phyloP scores from a whole-genome alignment of 2,888 invertebrate species.

The Ellobium chinense region DNA sequence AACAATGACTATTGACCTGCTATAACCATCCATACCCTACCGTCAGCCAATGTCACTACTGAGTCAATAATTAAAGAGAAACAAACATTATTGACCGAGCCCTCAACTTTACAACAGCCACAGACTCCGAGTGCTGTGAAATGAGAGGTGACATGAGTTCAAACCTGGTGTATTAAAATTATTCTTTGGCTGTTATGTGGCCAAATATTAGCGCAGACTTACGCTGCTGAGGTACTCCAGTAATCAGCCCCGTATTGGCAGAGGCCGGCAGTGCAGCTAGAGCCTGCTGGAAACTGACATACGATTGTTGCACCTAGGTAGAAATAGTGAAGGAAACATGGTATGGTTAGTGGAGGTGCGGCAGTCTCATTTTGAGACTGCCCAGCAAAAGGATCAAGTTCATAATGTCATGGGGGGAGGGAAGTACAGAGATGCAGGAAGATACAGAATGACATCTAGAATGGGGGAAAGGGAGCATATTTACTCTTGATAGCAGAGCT shows the following conservation, averaged over 20 bases:
- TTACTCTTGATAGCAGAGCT: no score
- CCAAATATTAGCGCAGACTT: slow-evolving; percentile 61
- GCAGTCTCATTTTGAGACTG: slow-evolving; percentile 23
- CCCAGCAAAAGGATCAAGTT: slow-evolving; percentile 14
- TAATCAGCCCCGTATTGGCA: slow-evolving; percentile 63
- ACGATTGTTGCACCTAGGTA: slow-evolving; percentile 76
- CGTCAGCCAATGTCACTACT: no score
- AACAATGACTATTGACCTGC: no score
- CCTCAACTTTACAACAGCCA: slow-evolving; percentile 13
- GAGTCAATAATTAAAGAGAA: no score
- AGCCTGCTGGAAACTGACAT: slow-evolving; percentile 77
- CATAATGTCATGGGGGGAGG: no score
- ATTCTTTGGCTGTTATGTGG: slow-evolving; percentile 22
- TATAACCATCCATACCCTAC: no score
- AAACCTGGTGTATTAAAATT: slow-evolving; percentile 34
- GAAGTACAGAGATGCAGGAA: no score
- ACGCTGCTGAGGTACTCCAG: slow-evolving; percentile 72
- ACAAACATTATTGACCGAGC: not conserved
- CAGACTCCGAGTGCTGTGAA: slow-evolving; percentile 23
- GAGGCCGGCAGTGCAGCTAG: slow-evolving; percentile 74
- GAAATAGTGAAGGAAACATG: slow-evolving; percentile 40
- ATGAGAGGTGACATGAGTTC: slow-evolving; percentile 29
- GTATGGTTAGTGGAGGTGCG: slow-evolving; percentile 3
- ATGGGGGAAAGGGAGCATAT: no score
- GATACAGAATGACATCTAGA: no score